Percentiles rank a stretch among this genome's conserved stretches.
phyloP scores from a whole-genome alignment of 2,797 vertebrate genomes.

The Semotilus atromaculatus region DNA sequence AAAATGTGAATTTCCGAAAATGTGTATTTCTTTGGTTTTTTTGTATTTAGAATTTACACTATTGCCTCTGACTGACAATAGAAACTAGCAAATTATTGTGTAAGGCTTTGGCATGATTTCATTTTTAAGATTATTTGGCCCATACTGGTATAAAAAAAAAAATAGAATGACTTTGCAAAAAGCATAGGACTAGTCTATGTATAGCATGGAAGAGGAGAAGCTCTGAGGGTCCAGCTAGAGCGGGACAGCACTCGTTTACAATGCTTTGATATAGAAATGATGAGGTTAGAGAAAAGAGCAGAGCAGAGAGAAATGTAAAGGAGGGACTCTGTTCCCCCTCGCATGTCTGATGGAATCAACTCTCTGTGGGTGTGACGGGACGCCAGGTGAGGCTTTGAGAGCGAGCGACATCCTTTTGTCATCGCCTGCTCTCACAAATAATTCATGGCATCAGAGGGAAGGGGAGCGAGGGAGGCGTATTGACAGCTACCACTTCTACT shows the following conservation, averaged over 20 bases:
- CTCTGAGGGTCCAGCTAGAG: constrained; percentile 63
- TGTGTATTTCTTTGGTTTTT: too few relatives aligned
- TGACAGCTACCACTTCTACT: constrained; percentile 59
- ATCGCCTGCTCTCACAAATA: constrained; percentile 58
- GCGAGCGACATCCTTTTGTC: constrained; percentile 60
- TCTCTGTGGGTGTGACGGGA: constrained; percentile 48
- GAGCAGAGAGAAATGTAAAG: constrained; percentile 29
- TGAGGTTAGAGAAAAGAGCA: constrained; percentile 55
- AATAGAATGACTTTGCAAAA: neutral
- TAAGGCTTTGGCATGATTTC: neutral
- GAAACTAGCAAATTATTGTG: neutral
- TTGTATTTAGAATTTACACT: neutral
- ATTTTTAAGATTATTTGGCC: neutral
- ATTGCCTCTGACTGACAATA: neutral
- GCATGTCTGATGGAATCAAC: constrained; percentile 54
- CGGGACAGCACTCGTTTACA: constrained; percentile 60
- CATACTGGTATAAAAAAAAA: neutral
- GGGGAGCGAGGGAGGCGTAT: constrained; percentile 47
- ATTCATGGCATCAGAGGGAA: constrained; percentile 59
- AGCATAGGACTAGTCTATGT: neutral
- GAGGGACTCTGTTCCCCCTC: constrained; percentile 4
- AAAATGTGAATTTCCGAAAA: too few relatives aligned
- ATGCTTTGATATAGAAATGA: constrained; percentile 12
- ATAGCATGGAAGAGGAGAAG: neutral
- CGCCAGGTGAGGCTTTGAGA: constrained; percentile 51